A percentile compares a stretch with the other conserved stretches of the same genome.
phyloP scores from a whole-genome alignment of 2,797 vertebrate species.

The Falco berigora region DNA sequence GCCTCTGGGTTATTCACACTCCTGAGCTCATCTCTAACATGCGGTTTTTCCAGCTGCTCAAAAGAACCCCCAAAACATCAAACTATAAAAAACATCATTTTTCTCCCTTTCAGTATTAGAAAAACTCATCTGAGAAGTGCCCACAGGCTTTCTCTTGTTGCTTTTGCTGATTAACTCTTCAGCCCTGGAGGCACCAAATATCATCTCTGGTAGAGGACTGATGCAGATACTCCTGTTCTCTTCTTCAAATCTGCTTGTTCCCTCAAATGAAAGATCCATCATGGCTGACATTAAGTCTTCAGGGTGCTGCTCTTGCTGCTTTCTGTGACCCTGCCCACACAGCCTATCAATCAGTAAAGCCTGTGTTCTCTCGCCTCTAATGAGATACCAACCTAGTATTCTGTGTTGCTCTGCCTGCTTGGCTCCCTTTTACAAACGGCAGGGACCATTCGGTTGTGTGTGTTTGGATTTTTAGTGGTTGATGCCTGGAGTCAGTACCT shows the following conservation, averaged over 20 bases:
- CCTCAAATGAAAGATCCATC: neutral
- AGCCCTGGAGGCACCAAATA: neutral
- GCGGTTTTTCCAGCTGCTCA: neutral
- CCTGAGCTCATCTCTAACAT: neutral
- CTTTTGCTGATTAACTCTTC: neutral
- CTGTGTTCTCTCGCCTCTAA: neutral
- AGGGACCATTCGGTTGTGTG: neutral
- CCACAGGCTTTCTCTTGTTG: neutral
- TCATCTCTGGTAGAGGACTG: neutral
- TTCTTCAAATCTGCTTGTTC: neutral
- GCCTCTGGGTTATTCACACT: neutral
- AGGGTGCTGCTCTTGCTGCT: neutral
- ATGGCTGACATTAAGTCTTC: neutral
- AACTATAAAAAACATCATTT: neutral
- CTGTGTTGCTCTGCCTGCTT: neutral
- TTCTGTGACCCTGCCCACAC: neutral
- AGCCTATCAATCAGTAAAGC: too few relatives aligned
- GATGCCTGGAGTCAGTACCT: too few relatives aligned
- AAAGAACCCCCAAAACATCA: neutral
- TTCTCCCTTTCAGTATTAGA: neutral
- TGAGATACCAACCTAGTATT: neutral
- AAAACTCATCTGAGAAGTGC: neutral
- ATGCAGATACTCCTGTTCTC: neutral
- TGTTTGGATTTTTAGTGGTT: neutral
- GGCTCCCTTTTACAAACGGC: neutral